phyloP scores from a whole-genome alignment of 2,888 invertebrate species.

The Rotaria socialis region DNA sequence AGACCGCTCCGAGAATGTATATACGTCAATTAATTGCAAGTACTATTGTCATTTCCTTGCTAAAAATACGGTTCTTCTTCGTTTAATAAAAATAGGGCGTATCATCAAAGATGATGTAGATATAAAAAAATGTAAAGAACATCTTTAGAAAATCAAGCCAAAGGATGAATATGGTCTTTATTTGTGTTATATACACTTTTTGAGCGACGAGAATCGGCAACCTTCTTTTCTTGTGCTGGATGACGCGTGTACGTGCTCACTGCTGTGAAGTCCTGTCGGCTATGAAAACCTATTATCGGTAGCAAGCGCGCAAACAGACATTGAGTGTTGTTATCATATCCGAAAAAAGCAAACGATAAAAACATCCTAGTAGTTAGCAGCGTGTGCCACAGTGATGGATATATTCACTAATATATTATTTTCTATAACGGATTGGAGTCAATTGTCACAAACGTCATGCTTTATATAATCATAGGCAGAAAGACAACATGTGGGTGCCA shows the following conservation, averaged over 20 bases:
- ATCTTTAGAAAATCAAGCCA: slow-evolving; percentile 4
- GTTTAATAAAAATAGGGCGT: neutral
- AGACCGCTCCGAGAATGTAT: neutral
- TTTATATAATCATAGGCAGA: neutral
- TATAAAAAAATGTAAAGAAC: neutral
- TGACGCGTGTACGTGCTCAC: neutral
- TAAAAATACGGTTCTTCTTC: neutral
- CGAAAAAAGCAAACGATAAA: neutral
- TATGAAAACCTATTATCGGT: neutral
- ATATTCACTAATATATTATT: neutral
- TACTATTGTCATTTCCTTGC: neutral
- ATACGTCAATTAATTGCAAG: neutral
- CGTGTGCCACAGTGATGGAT: neutral
- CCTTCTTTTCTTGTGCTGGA: neutral
- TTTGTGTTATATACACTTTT: neutral
- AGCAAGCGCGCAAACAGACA: neutral
- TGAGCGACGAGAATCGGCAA: neutral
- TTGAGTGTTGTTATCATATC: neutral
- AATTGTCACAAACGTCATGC: neutral
- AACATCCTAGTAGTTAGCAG: neutral
- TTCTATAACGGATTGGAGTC: neutral
- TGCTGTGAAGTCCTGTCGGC: neutral
- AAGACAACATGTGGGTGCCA: neutral
- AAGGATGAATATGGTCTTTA: neutral
- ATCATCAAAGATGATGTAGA: neutral